Conservation (phyloP, 1,140 invertebrate species). For the Macrostomum lignano region DNA sequence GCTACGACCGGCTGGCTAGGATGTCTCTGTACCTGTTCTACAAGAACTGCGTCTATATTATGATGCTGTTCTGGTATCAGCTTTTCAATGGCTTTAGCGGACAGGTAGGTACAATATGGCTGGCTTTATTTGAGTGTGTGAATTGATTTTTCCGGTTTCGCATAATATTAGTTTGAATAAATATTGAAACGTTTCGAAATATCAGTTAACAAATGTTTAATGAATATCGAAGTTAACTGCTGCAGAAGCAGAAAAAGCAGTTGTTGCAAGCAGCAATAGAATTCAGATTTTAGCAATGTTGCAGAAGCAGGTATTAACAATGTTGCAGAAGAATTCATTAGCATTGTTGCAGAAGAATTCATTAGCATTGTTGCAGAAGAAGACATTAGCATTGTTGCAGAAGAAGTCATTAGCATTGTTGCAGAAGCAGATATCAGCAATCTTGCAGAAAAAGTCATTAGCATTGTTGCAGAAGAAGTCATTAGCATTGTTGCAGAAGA, state of each 20-base stretch:
- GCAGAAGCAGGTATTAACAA: no score
- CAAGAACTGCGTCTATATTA: constrained; percentile 1
- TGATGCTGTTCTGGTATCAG: constrained; percentile 15
- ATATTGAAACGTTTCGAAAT: background rate
- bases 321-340: no score
- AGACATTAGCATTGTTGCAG: no score
- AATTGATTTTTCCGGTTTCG: background rate
- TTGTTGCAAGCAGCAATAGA: constrained; percentile 15
- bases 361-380: no score
- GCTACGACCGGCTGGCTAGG: constrained; percentile 58
- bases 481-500: no score
- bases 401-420: no score
- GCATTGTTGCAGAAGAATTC: no score
- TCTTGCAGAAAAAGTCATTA: no score
- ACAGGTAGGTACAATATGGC: background rate
- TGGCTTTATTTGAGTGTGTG: background rate
- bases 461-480: no score
- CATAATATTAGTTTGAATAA: constrained; percentile 1
- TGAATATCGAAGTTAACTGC: constrained; percentile 44
- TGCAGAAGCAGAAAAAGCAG: constrained; percentile 44
- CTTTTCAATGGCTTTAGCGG: background rate
- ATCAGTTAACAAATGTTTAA: background rate
- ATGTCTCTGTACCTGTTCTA: constrained; percentile 71
- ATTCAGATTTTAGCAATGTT: no score
- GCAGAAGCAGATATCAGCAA: no score